Base-by-base conservation (phyloP, 2,797 vertebrate genomes). In the Propithecus deckenii region DNA sequence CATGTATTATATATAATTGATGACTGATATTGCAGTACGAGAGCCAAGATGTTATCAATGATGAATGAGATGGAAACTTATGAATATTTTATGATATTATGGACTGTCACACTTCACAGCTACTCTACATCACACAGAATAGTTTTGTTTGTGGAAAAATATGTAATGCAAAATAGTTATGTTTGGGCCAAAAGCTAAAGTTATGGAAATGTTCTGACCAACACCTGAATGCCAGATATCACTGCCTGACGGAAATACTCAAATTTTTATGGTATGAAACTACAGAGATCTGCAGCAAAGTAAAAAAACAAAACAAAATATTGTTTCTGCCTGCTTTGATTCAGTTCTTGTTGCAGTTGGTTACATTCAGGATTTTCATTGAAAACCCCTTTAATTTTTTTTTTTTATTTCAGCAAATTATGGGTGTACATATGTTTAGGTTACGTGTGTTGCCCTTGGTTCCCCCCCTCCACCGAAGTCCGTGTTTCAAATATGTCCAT, bases 121-220 rank as follows among this genome's bases (percentile, higher is more conserved):
- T 97, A 80, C 95, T 96, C 95, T 92, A 95, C 38, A 63, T 97
- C 95, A 93, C 67, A 59, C 57, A 89, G 48, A 96, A 97, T 88
- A 92, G 80, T 94, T 97, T 90, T 98, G 92, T 92, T 43, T 98
- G 93, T 95, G 78, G 83, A 79, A 89, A 89, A 97, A 97, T 95
- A 97, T 65, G 38, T 96, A 88, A 57, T 88, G 38, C 72, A 89
- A 55, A 97, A 91, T 46, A 65, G 69, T 96, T 96, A 52, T 52
- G 91, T 97, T 97, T 97, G 91, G 95, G 97, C 96, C 85, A 95
- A 96, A 94, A 97, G 92, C 96, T 97, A 95, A 98, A 96, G 71
- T 94, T 97, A 98, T 95, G 87, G 87, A 98, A 97, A 98, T 97
- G 3, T 96, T 81, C 96, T 98, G 97, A 98, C 96, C 97, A 98